Evolutionary conservation across 2,113 vertebrate species (phyloP).

Genomic region (Columba livia): DNA sequence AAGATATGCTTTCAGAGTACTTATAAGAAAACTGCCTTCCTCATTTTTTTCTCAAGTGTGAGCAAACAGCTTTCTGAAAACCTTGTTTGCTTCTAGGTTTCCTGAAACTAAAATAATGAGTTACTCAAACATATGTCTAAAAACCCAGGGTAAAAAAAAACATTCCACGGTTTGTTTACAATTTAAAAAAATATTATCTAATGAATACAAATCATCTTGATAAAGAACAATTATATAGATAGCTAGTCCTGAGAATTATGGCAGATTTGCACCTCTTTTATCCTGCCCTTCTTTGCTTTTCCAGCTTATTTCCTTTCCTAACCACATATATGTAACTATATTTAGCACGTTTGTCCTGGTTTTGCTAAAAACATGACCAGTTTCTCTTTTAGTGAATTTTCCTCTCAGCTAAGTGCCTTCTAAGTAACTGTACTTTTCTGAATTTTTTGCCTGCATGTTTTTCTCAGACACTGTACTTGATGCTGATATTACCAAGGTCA

Average conservation of each 20-base stretch:
- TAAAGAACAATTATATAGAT: background rate
- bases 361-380: no score
- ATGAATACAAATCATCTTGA: background rate
- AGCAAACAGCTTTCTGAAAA: background rate
- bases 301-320: background rate
- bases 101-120: background rate
- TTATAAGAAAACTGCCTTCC: background rate
- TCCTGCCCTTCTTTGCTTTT: background rate
- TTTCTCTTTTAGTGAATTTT: no score
- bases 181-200: background rate
- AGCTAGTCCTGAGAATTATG: background rate
- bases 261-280: background rate
- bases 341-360: background rate
- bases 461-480: no score
- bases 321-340: background rate
- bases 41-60: background rate
- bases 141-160: background rate
- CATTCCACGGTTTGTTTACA: background rate
- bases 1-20: background rate
- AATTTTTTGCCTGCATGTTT: no score
- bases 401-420: no score
- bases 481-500: no score
- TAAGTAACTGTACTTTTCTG: no score
- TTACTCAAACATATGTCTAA: background rate
- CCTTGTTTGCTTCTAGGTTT: background rate